These are phyloP conservation scores for Tragelaphus eurycerus DNA, from an alignment of 2,797 vertebrate genomes.

Conservation along the genomic window DNA sequence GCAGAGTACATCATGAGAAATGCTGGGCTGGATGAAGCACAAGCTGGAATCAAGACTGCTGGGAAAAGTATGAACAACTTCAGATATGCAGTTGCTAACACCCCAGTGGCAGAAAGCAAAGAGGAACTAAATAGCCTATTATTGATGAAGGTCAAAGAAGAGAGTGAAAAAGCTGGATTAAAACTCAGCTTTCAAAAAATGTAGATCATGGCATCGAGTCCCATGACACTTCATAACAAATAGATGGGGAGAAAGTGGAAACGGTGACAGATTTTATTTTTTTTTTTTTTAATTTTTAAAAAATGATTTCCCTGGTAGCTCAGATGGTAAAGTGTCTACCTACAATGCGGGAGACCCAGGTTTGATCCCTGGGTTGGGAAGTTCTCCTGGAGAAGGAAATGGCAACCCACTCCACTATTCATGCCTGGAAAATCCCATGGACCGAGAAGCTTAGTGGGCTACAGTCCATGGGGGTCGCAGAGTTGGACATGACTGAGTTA, in stretches of 20 bases:
- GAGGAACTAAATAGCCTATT: neutral
- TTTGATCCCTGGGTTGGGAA: accelerated
- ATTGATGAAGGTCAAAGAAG: neutral
- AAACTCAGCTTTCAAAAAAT: neutral
- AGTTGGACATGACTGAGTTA: neutral
- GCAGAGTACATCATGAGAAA: neutral
- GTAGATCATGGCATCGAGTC: neutral
- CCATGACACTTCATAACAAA: neutral
- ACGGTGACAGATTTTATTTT: neutral
- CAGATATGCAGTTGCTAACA: neutral
- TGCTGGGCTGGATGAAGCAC: neutral
- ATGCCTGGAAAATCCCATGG: neutral
- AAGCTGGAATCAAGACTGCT: neutral
- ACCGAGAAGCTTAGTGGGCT: neutral
- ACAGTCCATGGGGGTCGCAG: accelerated
- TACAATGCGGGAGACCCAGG: neutral
- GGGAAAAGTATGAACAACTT: neutral
- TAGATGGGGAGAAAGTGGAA: neutral
- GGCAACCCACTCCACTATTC: neutral
- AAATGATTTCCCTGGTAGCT: neutral
- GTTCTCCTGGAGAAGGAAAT: neutral
- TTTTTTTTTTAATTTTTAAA: neutral
- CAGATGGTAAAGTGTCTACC: neutral
- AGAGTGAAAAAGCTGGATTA: neutral
- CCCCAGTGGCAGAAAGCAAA: neutral